Evolutionary conservation across 2,113 vertebrate species (phyloP), one percentile per base, ranked within the genome.

Genomic region (Atherinomorus stipes): DNA sequence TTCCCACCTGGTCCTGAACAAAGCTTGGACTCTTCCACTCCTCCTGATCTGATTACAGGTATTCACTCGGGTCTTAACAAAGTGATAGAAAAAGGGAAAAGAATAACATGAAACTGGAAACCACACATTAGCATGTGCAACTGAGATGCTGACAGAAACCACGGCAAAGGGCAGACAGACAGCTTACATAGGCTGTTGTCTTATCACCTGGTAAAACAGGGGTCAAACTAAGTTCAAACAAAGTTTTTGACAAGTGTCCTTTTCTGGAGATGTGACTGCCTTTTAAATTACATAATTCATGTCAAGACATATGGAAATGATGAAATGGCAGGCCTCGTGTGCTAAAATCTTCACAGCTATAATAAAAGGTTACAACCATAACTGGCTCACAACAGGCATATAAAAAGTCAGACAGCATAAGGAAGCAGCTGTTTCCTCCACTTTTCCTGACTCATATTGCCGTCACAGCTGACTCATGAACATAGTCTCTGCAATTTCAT

Each of bases 371-470:
- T 18, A 12, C 26, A 22, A 7, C 25, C 12, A 21, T 50, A 44
- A 49, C 12, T 51, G 16, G 28, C 53, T 67, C 28, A 63, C n/a
- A 60, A 49, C 13, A 26, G 25, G 65, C 50, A 66, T 13, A 21
- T 34, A 66, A 58, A 22, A 37, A 45, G 54, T 69, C 7, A 28
- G 34, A 15, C 19, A 7, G 63, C 67, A 28, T 54, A 54, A 79
- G 85, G 86, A 93, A 91, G 49, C 89, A 89, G 80, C 77, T 88
- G 89, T 74, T 91, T 91, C 87, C 89, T 71, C 1, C 0, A 19
- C 66, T 67, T 64, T 37, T 12, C 56, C 62, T 70, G 78, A 85
- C 47, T 78, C 78, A 63, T 68, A 54, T 22, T 28, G 23, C 44
- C 3, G 28, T 68, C 74, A 76, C 9, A 53, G 84, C 87, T 90